Conservation (phyloP, 2,113 vertebrate genomes). For the Lates calcarifer region DNA sequence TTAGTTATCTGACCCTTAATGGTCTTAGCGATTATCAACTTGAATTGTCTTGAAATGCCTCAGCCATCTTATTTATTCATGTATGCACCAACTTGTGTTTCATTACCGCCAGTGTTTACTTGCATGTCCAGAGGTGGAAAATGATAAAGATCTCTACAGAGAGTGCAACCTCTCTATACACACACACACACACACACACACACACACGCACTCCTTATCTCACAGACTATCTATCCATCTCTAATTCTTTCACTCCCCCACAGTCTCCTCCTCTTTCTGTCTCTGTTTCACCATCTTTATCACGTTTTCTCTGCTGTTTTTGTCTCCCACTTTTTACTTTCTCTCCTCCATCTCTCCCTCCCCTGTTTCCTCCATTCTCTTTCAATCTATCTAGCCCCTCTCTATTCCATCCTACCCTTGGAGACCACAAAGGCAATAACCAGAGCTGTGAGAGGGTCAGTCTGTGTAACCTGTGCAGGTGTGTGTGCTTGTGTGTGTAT, state of each 20-base stretch:
- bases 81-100: constrained; percentile 71
- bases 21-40: constrained; percentile 45
- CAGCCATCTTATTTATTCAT: constrained; percentile 72
- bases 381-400: constrained; percentile 52
- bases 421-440: constrained; percentile 77
- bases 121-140: constrained; percentile 71
- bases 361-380: constrained; percentile 37
- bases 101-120: constrained; percentile 74
- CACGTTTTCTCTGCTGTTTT: constrained; percentile 34
- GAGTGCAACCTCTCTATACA: constrained; percentile 26
- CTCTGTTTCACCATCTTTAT: constrained; percentile 47
- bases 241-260: constrained; percentile 56
- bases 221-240: constrained; percentile 54
- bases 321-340: constrained; percentile 35
- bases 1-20: constrained; percentile 22
- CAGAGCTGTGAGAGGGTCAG: constrained; percentile 74
- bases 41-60: constrained; percentile 52
- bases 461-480: constrained; percentile 45
- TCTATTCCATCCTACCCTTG: constrained; percentile 61
- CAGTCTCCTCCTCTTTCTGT: constrained; percentile 42
- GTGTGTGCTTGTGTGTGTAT: constrained; percentile 23
- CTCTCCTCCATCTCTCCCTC: constrained; percentile 27
- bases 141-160: constrained; percentile 72
- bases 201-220: constrained; percentile 38
- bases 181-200: constrained; percentile 10